Conservation (phyloP, 2,797 vertebrate species). For the Diplodus puntazzo region DNA sequence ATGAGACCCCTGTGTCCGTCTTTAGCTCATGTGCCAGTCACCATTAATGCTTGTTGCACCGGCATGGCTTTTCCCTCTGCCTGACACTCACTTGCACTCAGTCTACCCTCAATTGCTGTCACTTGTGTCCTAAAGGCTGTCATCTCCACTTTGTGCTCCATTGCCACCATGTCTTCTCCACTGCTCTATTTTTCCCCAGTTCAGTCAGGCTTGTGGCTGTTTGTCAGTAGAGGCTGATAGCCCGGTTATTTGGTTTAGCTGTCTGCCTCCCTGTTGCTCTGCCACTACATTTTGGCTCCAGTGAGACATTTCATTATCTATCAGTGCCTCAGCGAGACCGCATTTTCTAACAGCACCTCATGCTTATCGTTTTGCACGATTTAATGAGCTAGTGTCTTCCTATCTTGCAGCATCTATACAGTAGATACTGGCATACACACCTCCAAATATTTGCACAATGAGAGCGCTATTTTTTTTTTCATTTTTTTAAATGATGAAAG, state of each 20-base stretch:
- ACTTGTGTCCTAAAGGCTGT: constrained; percentile 81
- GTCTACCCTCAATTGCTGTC: constrained; percentile 81
- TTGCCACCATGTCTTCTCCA: constrained; percentile 73
- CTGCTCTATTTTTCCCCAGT: constrained; percentile 78
- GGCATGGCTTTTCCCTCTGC: constrained; percentile 70
- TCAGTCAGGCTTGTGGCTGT: constrained; percentile 81
- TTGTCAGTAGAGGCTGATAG: constrained; percentile 78
- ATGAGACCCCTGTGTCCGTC: constrained; percentile 66
- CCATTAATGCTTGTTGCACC: constrained; percentile 73
- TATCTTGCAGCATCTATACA: constrained; percentile 19
- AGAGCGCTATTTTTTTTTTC: constrained; percentile 1
- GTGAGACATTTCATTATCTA: constrained; percentile 76
- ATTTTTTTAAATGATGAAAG: constrained; percentile 17
- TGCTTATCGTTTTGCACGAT: constrained; percentile 45
- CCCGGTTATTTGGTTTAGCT: constrained; percentile 77
- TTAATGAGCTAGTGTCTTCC: constrained; percentile 43
- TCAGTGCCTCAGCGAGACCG: constrained; percentile 50
- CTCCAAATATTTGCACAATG: not conserved
- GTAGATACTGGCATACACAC: not conserved
- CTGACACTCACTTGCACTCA: constrained; percentile 74
- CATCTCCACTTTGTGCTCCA: constrained; percentile 83
- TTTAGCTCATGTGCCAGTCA: constrained; percentile 76
- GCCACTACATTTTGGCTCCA: constrained; percentile 72
- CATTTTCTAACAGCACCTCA: constrained; percentile 31
- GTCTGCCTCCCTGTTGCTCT: constrained; percentile 74